A percentile compares a stretch with the other conserved stretches of the same genome.
Evolutionary conservation across 2,888 invertebrate species (phyloP).

Genomic region (Parasteatoda lunata): DNA sequence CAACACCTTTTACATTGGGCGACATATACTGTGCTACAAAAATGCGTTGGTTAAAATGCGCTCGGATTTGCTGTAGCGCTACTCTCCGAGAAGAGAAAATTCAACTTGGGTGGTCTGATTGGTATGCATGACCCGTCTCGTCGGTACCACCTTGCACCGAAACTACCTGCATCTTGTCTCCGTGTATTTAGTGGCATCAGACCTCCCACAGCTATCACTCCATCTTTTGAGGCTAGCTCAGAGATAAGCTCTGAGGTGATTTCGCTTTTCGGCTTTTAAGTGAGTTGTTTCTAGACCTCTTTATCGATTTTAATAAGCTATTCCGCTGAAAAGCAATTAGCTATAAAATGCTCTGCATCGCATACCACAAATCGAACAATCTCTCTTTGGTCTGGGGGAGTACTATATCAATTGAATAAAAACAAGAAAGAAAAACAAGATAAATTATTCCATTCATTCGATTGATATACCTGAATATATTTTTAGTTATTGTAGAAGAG

Average conservation of each 20-base stretch:
- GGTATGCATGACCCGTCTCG: constrained; percentile 55
- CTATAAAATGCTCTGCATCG: constrained; percentile 4
- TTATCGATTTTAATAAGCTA: constrained; percentile 52
- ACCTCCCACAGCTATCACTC: constrained; percentile 66
- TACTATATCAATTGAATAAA: too few relatives aligned
- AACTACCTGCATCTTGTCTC: constrained; percentile 67
- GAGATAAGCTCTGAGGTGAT: constrained; percentile 25
- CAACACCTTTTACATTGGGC: constrained; percentile 50
- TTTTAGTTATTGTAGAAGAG: too few relatives aligned
- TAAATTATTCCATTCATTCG: too few relatives aligned
- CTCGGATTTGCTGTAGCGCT: too few relatives aligned
- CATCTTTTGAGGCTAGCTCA: constrained; percentile 29
- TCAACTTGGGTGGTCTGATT: constrained; percentile 67
- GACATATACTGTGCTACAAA: constrained; percentile 42
- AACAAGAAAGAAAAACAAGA: too few relatives aligned
- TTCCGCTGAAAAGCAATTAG: constrained; percentile 49
- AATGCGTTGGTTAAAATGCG: constrained; percentile 28
- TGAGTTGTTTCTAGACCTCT: constrained; percentile 49
- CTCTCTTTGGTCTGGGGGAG: neutral
- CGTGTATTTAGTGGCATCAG: constrained; percentile 64
- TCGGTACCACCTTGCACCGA: constrained; percentile 61
- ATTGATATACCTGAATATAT: too few relatives aligned
- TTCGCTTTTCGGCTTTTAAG: constrained; percentile 35
- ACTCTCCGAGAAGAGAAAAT: neutral
- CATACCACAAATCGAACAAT: neutral